A percentile compares a stretch with the other conserved stretches of the same genome.
phyloP scores from a whole-genome alignment of 2,797 vertebrate genomes.

The Lycodopsis pacificus region DNA sequence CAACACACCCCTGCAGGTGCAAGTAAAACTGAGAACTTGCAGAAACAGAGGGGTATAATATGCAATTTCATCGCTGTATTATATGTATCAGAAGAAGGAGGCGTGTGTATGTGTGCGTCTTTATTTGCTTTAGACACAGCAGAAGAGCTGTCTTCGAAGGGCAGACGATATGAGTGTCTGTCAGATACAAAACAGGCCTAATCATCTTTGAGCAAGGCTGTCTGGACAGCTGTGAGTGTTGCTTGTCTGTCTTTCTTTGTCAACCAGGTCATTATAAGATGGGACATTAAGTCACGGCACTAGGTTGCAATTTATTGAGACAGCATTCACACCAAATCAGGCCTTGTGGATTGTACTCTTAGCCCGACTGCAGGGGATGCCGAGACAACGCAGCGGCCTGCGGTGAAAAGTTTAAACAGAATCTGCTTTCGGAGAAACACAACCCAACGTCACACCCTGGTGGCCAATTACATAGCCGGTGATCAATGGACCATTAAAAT shows the following conservation, averaged over 20 bases:
- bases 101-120: slow-evolving; percentile 5
- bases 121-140: slow-evolving; percentile 62
- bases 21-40: not conserved
- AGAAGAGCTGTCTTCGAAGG: slow-evolving; percentile 62
- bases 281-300: slow-evolving; percentile 5
- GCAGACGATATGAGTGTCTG: slow-evolving; percentile 61
- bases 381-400: not conserved
- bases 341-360: not conserved
- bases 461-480: not conserved
- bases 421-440: not conserved
- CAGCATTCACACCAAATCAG: not conserved
- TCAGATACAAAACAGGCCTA: slow-evolving; percentile 67
- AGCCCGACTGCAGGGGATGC: too few species aligned
- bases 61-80: not conserved
- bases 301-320: not conserved
- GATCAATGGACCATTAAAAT: not conserved
- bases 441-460: not conserved
- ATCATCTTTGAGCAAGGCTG: slow-evolving; percentile 63
- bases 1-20: slow-evolving; percentile 49
- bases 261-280: slow-evolving; percentile 6
- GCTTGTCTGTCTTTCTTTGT: slow-evolving; percentile 8
- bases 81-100: slow-evolving; percentile 7
- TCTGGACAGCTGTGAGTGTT: slow-evolving; percentile 47
- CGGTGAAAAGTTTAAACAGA: too few species aligned
- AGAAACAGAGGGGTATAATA: not conserved